These are phyloP conservation scores for Cephus pygmeus DNA, from an alignment of 2,888 invertebrate genomes.

Conservation along the genomic window DNA sequence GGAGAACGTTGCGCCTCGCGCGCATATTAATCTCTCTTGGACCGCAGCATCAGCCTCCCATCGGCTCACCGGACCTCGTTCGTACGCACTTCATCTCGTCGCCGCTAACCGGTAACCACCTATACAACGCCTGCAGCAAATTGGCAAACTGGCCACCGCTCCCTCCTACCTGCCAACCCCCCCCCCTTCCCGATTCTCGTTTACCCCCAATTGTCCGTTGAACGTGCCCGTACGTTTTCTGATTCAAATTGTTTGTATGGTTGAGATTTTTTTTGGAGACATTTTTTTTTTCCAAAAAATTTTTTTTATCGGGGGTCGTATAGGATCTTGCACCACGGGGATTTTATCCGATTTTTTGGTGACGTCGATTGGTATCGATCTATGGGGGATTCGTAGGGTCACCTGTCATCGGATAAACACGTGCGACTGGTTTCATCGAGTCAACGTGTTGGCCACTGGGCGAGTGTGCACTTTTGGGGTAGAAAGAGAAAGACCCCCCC, in stretches of 20 bases:
- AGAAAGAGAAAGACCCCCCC: background rate
- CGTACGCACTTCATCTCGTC: constrained; percentile 52
- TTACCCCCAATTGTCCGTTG: constrained; percentile 23
- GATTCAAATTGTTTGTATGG: background rate
- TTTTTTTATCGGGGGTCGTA: background rate
- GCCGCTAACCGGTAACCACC: constrained; percentile 46
- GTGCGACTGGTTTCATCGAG: background rate
- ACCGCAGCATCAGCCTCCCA: constrained; percentile 61
- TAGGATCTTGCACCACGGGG: background rate
- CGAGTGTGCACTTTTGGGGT: background rate
- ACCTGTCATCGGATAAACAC: background rate
- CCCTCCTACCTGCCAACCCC: background rate
- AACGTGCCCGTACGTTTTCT: constrained; percentile 12
- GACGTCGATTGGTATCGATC: background rate
- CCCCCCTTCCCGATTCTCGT: background rate
- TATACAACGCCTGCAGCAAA: constrained; percentile 58
- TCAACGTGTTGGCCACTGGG: background rate
- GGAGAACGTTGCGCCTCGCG: constrained; percentile 46
- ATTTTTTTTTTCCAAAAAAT: no score
- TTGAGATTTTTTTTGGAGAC: background rate
- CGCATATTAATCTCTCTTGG: constrained; percentile 64
- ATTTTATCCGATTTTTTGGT: background rate
- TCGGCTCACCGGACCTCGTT: constrained; percentile 45
- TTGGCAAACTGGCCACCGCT: constrained; percentile 52
- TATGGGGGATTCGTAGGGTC: background rate